Evolutionary conservation across 1,140 invertebrate genomes (phyloP), one percentile per base, ranked within the genome.

Genomic region (Eumeta japonica): DNA sequence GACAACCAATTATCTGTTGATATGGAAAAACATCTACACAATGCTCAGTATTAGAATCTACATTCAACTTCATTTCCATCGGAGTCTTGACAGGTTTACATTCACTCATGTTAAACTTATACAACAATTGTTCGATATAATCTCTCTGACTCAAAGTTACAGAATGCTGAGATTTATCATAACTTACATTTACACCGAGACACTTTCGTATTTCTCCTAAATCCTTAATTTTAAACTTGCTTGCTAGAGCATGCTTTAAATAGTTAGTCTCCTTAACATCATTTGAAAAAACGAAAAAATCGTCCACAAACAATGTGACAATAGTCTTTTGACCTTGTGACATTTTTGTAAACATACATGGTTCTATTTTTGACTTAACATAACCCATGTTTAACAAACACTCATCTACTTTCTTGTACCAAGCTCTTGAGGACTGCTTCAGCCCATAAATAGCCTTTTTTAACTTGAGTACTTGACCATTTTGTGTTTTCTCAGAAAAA

Each of bases 231-330:
- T n/a, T n/a, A 40, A 49, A 52, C 16, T 42, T 44, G 29, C 14
- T 12, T 17, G 15, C 39, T 27, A 53, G 19, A 13, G 13, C 11
- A 20, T 0, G 16, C 37, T 39, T 53, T 27, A 53, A 20, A 2
- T 39, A 11, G 13, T 46, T 16, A 15, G 13, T 11, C 27, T 28
- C 20, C 10, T 31, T 28, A 16, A 34, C 10, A 38, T 48, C 35
- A 39, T 55, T 58, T 16, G 35, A 52, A 42, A 47, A 57, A 16
- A 62, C 29, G 16, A 66, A 49, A 28, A 58, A 45, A 49, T 65
- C 57, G 48, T 60, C 55, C 3, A 63, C 59, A 53, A 51, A 58
- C 11, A 60, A 18, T 19, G 48, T 30, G 1, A 60, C 24, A 17
- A 48, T 52, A 12, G 48, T 39, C 16, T 39, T 43, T 12, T 35